Evolutionary conservation across 1,140 invertebrate species (phyloP).

Genomic region (Drosophila tristis): DNA sequence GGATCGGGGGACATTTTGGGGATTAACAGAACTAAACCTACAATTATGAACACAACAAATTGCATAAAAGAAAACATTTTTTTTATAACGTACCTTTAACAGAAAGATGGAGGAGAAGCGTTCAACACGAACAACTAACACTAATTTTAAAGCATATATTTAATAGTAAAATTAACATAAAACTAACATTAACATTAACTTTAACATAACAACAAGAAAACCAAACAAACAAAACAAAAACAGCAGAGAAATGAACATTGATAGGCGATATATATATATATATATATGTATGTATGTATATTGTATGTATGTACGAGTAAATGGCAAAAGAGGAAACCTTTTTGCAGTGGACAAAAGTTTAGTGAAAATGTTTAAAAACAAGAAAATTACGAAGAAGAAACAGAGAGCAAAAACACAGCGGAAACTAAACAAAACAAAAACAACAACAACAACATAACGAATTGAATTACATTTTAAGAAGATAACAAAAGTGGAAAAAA

Average conservation of each 20-base stretch:
- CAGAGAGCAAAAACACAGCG: slow-evolving; percentile 12
- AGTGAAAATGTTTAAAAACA: slow-evolving; percentile 36
- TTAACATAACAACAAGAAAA: slow-evolving; percentile 30
- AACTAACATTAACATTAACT: slow-evolving; percentile 56
- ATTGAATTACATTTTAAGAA: slow-evolving; percentile 73
- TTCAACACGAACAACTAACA: slow-evolving; percentile 58
- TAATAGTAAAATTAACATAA: slow-evolving; percentile 70
- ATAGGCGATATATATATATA: slow-evolving; percentile 22
- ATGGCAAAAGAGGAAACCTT: slow-evolving; percentile 5
- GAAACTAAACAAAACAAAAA: slow-evolving; percentile 37
- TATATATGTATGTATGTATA: too few relatives aligned
- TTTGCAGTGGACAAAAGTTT: slow-evolving; percentile 14
- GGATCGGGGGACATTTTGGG: slow-evolving; percentile 4
- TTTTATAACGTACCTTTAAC: slow-evolving; percentile 78
- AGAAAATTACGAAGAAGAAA: slow-evolving; percentile 12
- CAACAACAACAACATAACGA: slow-evolving; percentile 4
- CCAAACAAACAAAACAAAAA: slow-evolving; percentile 21
- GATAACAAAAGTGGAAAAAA: slow-evolving; percentile 28
- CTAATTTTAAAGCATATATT: slow-evolving; percentile 74
- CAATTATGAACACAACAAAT: slow-evolving; percentile 16
- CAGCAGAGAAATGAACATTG: slow-evolving; percentile 51
- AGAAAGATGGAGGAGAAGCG: slow-evolving; percentile 30
- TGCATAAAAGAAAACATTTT: slow-evolving; percentile 41
- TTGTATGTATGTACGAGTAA: too few relatives aligned
- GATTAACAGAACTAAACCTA: slow-evolving; percentile 30